Evolutionary conservation across 2,888 invertebrate species (phyloP).

Genomic region (Malacosoma neustria): DNA sequence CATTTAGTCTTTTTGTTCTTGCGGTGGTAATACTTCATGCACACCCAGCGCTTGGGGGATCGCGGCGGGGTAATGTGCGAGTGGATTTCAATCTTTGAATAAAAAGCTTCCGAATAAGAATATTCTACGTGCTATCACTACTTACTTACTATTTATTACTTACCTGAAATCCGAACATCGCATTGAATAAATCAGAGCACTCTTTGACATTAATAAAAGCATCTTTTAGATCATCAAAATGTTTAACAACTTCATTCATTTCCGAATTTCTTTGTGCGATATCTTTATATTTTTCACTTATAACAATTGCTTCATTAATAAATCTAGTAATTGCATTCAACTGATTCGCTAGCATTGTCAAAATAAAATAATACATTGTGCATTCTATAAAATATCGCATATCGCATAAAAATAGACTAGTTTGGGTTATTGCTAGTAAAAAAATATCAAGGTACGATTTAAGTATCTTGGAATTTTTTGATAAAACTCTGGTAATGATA

Average conservation of each 20-base stretch:
- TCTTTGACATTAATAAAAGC: constrained; percentile 23
- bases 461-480: no score
- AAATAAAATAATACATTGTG: constrained; percentile 16
- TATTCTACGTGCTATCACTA: no score
- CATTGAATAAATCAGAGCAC: constrained; percentile 19
- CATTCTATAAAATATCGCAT: constrained; percentile 22
- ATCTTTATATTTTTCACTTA: not conserved
- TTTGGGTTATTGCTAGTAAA: no score
- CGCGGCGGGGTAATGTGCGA: no score
- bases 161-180: constrained; percentile 26
- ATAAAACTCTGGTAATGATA: no score
- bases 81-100: no score
- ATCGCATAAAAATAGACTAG: constrained; percentile 12
- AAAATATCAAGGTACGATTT: no score
- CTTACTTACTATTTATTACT: no score
- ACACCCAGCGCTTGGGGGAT: no score
- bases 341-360: constrained; percentile 24
- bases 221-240: not conserved
- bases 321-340: constrained; percentile 17
- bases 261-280: not conserved
- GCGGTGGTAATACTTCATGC: no score
- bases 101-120: no score
- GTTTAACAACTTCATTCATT: not conserved
- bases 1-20: no score
- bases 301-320: constrained; percentile 11